Conservation (phyloP, 2,113 vertebrate genomes). For the Andinoacara biseriatus region DNA sequence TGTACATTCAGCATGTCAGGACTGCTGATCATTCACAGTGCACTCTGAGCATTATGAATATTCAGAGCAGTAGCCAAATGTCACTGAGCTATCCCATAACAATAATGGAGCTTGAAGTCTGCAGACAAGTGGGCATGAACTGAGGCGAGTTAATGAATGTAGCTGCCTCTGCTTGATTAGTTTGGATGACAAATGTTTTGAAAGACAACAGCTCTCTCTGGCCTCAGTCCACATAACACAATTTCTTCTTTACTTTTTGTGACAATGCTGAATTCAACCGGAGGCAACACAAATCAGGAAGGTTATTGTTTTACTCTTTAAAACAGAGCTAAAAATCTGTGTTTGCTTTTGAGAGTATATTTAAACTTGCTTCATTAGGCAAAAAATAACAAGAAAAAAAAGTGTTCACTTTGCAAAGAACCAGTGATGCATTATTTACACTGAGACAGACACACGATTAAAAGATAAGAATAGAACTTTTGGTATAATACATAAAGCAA, state of each 20-base stretch:
- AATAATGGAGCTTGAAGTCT: slow-evolving; percentile 60
- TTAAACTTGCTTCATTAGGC: neutral
- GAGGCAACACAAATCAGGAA: neutral
- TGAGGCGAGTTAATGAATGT: slow-evolving; percentile 53
- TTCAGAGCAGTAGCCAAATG: slow-evolving; percentile 51
- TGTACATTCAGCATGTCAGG: slow-evolving; percentile 8
- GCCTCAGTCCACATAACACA: slow-evolving; percentile 22
- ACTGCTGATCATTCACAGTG: slow-evolving; percentile 27
- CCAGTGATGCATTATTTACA: neutral
- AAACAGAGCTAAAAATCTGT: neutral
- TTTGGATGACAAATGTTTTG: slow-evolving; percentile 53
- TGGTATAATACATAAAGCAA: slow-evolving; percentile 15
- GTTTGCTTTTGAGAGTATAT: neutral
- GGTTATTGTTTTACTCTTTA: neutral
- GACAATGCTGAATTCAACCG: slow-evolving; percentile 2
- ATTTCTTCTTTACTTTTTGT: slow-evolving; percentile 9
- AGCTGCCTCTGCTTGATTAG: slow-evolving; percentile 41
- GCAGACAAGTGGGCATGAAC: slow-evolving; percentile 45
- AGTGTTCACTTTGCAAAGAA: neutral
- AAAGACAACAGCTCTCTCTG: slow-evolving; percentile 23
- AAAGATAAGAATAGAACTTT: slow-evolving; percentile 1
- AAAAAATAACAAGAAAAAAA: neutral
- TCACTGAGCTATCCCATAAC: slow-evolving; percentile 46
- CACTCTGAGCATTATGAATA: slow-evolving; percentile 48
- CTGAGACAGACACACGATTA: neutral